Evolutionary conservation across 30 jellyfish, hydroid and myxozoan genomes (phyloP).

Genomic region (Chrysaora quinquecirrha): DNA sequence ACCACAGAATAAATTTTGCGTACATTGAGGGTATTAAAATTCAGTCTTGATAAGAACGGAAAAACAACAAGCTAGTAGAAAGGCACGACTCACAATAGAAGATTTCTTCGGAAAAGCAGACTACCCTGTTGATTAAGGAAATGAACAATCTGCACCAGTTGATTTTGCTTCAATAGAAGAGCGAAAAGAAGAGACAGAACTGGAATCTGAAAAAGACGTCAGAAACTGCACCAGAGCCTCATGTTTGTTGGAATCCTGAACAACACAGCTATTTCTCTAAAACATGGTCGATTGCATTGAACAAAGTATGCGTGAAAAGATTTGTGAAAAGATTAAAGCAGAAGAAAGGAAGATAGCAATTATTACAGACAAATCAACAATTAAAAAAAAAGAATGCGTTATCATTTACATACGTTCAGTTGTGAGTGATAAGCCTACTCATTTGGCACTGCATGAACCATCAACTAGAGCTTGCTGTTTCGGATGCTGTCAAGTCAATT

Average conservation of each 20-base stretch:
- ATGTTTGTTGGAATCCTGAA: conserved; percentile 29
- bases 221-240: conserved; percentile 8
- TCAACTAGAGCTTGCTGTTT: conserved; percentile 66
- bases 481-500: conserved; percentile 53
- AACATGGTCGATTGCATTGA: conserved; percentile 44
- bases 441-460: conserved; percentile 69
- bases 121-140: not conserved
- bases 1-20: not conserved
- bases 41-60: conserved; percentile 7
- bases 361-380: conserved; percentile 1
- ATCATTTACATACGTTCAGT: conserved; percentile 47
- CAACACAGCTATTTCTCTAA: conserved; percentile 26
- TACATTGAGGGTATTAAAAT: not conserved
- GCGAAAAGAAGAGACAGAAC: conserved; percentile 4
- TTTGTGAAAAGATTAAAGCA: not conserved
- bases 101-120: conserved; percentile 24
- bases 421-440: conserved; percentile 31
- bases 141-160: conserved; percentile 26
- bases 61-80: conserved; percentile 5
- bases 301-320: conserved; percentile 14
- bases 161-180: conserved; percentile 6
- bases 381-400: conserved; percentile 15
- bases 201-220: not conserved
- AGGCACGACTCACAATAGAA: conserved; percentile 28
- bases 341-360: conserved; percentile 23